Evolutionary conservation across 2,113 vertebrate genomes (phyloP).

Genomic region (Anolis carolinensis): DNA sequence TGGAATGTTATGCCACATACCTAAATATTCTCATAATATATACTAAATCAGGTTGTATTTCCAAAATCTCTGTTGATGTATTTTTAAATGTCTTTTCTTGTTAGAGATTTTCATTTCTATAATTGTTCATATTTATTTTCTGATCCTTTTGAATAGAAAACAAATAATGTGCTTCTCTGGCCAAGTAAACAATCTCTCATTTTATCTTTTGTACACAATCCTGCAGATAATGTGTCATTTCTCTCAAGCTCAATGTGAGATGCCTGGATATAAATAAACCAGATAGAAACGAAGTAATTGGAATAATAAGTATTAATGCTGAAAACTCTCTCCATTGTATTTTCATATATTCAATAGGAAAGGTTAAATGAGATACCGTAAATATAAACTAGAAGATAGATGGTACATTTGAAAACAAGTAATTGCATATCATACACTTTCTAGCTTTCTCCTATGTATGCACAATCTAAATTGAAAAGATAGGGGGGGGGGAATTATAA

Average conservation of each 20-base stretch:
- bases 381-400: conserved; percentile 44
- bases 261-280: conserved; percentile 54
- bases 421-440: conserved; percentile 22
- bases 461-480: conserved; percentile 31
- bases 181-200: conserved; percentile 48
- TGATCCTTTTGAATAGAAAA: conserved; percentile 50
- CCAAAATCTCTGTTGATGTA: conserved; percentile 23
- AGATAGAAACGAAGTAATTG: conserved; percentile 47
- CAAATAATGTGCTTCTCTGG: conserved; percentile 46
- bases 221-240: conserved; percentile 51
- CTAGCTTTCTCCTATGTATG: conserved; percentile 24
- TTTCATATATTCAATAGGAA: conserved; percentile 42
- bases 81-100: conserved; percentile 23
- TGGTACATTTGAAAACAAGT: not conserved
- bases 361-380: conserved; percentile 55
- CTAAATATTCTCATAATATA: conserved; percentile 33
- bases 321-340: conserved; percentile 47
- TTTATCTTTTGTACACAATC: conserved; percentile 58
- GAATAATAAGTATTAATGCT: conserved; percentile 51
- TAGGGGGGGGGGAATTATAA: not conserved
- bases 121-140: conserved; percentile 45
- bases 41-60: not conserved
- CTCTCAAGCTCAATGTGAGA: conserved; percentile 44
- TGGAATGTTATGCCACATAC: not conserved
- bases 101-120: conserved; percentile 8